These are phyloP conservation scores for Lepas anatifera DNA, from an alignment of 2,888 invertebrate genomes.

Conservation along the genomic window DNA sequence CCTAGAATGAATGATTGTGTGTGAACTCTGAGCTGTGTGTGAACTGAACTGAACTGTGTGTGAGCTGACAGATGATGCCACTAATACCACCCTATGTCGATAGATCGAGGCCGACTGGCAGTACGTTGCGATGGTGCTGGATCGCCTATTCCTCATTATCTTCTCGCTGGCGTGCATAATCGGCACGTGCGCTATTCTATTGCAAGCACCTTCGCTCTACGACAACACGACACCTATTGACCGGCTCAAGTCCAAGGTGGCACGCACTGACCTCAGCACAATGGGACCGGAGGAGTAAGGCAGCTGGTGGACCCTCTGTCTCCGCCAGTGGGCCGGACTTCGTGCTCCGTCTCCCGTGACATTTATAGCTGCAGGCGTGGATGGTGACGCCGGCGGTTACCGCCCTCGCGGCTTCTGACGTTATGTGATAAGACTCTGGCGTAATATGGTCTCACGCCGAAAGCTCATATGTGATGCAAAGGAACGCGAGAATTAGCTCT, in stretches of 20 bases:
- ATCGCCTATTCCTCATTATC: constrained; percentile 83
- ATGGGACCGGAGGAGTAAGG: constrained; percentile 9
- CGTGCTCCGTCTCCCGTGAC: no score
- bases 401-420: no score
- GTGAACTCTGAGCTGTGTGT: background rate
- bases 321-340: no score
- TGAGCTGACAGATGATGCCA: no score
- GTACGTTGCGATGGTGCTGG: constrained; percentile 89
- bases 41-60: no score
- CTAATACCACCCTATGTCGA: no score
- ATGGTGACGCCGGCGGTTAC: no score
- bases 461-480: no score
- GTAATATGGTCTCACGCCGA: no score
- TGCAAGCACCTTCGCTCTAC: constrained; percentile 79
- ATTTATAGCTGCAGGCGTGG: no score
- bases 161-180: constrained; percentile 80
- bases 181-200: constrained; percentile 79
- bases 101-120: constrained; percentile 93
- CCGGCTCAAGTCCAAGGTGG: constrained; percentile 13
- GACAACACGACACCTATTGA: constrained; percentile 73
- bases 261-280: background rate
- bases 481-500: no score
- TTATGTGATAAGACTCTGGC: no score
- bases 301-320: background rate
- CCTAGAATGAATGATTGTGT: background rate